These are phyloP conservation scores for Microhierax caerulescens DNA, from an alignment of 2,797 vertebrate genomes.

Conservation along the genomic window DNA sequence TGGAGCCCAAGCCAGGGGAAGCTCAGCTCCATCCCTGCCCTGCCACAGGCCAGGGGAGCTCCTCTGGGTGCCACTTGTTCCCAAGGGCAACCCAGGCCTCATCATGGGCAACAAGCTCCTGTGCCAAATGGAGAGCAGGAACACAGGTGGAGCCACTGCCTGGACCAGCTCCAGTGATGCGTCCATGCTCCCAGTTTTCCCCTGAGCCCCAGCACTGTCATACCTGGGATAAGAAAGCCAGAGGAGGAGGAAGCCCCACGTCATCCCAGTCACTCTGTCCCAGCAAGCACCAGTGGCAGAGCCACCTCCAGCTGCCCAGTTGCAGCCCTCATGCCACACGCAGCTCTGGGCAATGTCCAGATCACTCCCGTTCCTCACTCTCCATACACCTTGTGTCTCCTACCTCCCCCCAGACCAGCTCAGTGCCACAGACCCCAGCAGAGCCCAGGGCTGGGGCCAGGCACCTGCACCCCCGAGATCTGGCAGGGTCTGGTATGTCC, in stretches of 20 bases:
- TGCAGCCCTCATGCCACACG: accelerated
- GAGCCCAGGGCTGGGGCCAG: neutral
- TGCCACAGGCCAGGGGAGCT: neutral
- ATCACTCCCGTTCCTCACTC: accelerated
- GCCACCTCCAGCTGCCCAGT: no score
- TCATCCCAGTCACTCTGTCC: neutral
- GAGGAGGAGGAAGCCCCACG: neutral
- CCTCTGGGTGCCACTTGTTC: neutral
- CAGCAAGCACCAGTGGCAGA: neutral
- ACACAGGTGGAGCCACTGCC: accelerated
- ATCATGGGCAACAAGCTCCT: neutral
- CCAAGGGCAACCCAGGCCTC: neutral
- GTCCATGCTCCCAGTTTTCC: neutral
- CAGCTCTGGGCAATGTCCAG: accelerated
- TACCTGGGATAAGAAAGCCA: neutral
- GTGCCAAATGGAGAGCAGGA: accelerated
- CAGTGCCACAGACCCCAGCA: neutral
- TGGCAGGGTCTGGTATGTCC: neutral
- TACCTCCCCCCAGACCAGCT: neutral
- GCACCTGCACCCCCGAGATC: accelerated
- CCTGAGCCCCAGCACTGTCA: neutral
- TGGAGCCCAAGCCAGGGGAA: neutral
- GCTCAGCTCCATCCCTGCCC: neutral
- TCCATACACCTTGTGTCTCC: accelerated
- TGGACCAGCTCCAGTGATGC: neutral